These are phyloP conservation scores for Actinia tenebrosa DNA, from an alignment of 64 coral and sea anemone genomes.

Conservation along the genomic window DNA sequence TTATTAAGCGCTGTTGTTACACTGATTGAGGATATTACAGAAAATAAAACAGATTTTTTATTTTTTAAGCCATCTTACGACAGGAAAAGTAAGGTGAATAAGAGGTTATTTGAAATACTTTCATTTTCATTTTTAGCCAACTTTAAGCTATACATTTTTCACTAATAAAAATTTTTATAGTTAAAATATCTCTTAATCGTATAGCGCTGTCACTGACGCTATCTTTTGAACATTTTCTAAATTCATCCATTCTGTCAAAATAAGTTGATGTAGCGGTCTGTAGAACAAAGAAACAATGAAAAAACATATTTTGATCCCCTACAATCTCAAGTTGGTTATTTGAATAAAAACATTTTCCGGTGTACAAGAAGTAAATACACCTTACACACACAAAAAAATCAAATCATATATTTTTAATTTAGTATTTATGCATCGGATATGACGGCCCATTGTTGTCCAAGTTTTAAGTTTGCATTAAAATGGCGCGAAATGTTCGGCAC, in stretches of 20 bases:
- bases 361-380: neutral
- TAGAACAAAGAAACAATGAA: neutral
- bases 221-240: neutral
- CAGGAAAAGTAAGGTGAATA: too few species aligned
- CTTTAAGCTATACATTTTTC: too few species aligned
- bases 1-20: neutral
- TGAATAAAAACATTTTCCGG: neutral
- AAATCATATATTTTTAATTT: neutral
- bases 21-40: neutral
- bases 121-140: too few species aligned
- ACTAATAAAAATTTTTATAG: too few species aligned
- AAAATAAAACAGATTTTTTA: neutral
- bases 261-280: neutral
- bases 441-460: too few species aligned
- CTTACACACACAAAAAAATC: neutral
- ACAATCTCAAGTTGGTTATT: neutral
- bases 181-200: neutral
- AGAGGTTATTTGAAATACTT: too few species aligned
- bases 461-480: neutral
- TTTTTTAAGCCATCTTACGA: too few species aligned
- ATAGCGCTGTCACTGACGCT: neutral
- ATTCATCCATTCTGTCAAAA: neutral
- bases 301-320: neutral
- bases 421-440: too few species aligned
- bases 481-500: neutral